These are phyloP conservation scores for Steinernema hermaphroditum DNA, from an alignment of 2,888 invertebrate genomes.

Conservation along the genomic window DNA sequence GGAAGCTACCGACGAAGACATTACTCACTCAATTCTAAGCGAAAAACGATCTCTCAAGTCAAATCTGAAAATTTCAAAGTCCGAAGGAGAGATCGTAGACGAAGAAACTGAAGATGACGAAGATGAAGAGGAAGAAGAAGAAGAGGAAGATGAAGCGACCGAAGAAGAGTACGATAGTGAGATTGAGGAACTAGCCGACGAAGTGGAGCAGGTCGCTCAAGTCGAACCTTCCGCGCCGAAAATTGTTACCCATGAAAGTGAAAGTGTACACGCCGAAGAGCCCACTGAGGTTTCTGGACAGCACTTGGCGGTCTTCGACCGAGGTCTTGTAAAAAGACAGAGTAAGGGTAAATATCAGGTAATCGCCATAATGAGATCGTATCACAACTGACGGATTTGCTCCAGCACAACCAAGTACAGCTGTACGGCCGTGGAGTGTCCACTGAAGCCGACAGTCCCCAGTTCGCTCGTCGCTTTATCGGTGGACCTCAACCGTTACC, in stretches of 20 bases:
- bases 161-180: conserved; percentile 64
- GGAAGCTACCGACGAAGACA: conserved; percentile 13
- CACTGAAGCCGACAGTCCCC: conserved; percentile 60
- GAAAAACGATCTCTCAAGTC: neutral
- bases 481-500: conserved; percentile 63
- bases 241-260: conserved; percentile 37
- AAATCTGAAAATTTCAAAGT: neutral
- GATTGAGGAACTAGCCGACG: conserved; percentile 64
- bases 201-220: conserved; percentile 51
- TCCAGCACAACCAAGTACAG: conserved; percentile 50
- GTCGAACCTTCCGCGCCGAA: conserved; percentile 38
- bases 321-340: conserved; percentile 63
- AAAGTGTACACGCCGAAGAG: conserved; percentile 33
- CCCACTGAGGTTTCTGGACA: conserved; percentile 42
- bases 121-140: conserved; percentile 55
- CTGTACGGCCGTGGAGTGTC: conserved; percentile 64
- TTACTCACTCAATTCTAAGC: neutral
- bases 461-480: conserved; percentile 51
- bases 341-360: conserved; percentile 66
- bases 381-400: neutral
- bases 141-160: conserved; percentile 45
- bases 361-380: neutral
- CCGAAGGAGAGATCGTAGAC: conserved; percentile 21
- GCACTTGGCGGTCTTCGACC: conserved; percentile 60
- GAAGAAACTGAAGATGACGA: conserved; percentile 33